A percentile compares a stretch with the other conserved stretches of the same genome.
phyloP scores from a whole-genome alignment of 1,140 invertebrate species.

The Bradysia coprophila region DNA sequence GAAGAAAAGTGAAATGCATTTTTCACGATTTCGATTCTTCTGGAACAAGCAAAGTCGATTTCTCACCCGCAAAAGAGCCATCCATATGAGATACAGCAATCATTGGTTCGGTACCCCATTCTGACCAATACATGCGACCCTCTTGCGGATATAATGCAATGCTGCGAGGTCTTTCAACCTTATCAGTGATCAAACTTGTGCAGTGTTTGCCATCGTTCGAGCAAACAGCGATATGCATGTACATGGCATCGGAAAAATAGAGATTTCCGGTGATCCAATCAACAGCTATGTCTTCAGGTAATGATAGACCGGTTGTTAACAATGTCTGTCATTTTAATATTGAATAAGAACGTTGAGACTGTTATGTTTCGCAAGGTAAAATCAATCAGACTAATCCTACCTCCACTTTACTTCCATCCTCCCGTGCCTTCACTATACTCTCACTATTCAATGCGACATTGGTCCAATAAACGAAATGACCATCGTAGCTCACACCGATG shows the following conservation, averaged over 20 bases:
- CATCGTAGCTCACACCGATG: constrained; percentile 46
- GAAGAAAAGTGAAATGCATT: constrained; percentile 5
- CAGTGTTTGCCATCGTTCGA: constrained; percentile 37
- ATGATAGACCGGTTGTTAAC: constrained; percentile 42
- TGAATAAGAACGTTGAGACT: constrained; percentile 3
- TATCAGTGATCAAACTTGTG: constrained; percentile 34
- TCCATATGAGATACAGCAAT: constrained; percentile 76
- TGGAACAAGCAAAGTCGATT: too few relatives aligned
- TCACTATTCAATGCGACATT: constrained; percentile 42
- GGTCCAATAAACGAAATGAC: constrained; percentile 52
- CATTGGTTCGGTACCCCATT: constrained; percentile 52
- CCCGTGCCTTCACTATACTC: constrained; percentile 35
- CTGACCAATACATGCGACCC: constrained; percentile 69
- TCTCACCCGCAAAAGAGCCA: constrained; percentile 34
- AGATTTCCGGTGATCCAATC: constrained; percentile 67
- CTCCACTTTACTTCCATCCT: constrained; percentile 33
- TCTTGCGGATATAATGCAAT: constrained; percentile 38
- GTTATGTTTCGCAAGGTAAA: too few relatives aligned
- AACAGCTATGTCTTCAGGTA: constrained; percentile 54
- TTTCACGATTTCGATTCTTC: too few relatives aligned
- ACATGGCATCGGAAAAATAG: constrained; percentile 59
- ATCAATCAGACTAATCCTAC: too few relatives aligned
- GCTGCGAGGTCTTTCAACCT: constrained; percentile 36
- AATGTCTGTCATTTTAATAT: constrained; percentile 21
- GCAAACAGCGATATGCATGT: constrained; percentile 57